Evolutionary conservation across 2,797 vertebrate genomes (phyloP), one percentile per base, ranked within the genome.

Genomic region (Gallinago nigripennis): DNA sequence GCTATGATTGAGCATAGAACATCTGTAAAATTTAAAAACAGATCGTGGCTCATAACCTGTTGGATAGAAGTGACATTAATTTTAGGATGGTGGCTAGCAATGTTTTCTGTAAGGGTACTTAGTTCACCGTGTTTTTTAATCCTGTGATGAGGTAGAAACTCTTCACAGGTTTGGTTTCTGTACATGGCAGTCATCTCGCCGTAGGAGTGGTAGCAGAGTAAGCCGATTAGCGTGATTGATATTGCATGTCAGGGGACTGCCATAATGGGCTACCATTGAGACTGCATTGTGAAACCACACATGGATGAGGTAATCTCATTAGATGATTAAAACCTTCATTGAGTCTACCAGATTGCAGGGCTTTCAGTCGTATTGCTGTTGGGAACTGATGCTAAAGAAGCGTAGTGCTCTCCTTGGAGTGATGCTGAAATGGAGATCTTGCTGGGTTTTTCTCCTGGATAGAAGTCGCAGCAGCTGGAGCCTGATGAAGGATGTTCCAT

Each of bases 301-400:
- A 83, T 7, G 48, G 94, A 98, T 98, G 94, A 97, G 93, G 96
- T 98, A 97, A 97, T 98, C 96, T 95, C 94, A 94, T 97, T 97
- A 98, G 97, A 90, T 95, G 97, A 97, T 97, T 95, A 96, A 97
- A 97, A 96, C 56, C 72, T 92, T 94, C 81, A 41, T 75, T 72
- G 66, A 86, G 79, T 83, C 83, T 84, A 90, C 80, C 37, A 89
- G 94, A 91, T 68, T 95, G 89, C 77, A 92, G 94, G 56, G 95
- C 97, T 97, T 96, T 97, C 94, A 88, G 90, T 93, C 60, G 43
- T 53, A 25, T 33, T 93, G 76, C 75, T 91, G 69, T 92, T 88
- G 77, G 92, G 71, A 92, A 64, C 80, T 82, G 93, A 93, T 96
- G 83, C 91, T 86, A 51, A 97, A 3, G 27, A 78, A 88, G 76